phyloP scores from a whole-genome alignment of 2,113 vertebrate species.

The Sinocyclocheilus grahami region DNA sequence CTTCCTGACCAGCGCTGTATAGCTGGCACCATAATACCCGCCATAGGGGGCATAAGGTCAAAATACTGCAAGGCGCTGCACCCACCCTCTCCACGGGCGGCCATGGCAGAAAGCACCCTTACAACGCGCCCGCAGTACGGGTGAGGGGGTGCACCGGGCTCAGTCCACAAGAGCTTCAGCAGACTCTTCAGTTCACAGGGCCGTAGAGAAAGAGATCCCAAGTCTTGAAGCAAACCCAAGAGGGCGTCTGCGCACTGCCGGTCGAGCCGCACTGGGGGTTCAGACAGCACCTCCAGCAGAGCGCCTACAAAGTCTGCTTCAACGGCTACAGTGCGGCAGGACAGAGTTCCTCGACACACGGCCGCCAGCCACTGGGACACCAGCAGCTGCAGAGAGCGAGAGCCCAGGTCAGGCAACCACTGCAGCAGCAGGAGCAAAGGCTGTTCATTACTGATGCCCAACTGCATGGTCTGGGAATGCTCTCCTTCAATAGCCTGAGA shows the following conservation, averaged over 20 bases:
- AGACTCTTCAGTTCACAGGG: conserved; percentile 86
- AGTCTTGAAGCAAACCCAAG: conserved; percentile 81
- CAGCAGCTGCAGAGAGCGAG: conserved; percentile 83
- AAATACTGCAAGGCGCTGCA: conserved; percentile 87
- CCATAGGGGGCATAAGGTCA: conserved; percentile 91
- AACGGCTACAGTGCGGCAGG: conserved; percentile 87
- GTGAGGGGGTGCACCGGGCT: conserved; percentile 61
- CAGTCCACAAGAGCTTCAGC: conserved; percentile 75
- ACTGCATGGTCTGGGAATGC: conserved; percentile 73
- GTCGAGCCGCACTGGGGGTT: conserved; percentile 71
- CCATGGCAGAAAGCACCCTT: conserved; percentile 86
- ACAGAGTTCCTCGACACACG: conserved; percentile 83
- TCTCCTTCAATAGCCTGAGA: conserved; percentile 89
- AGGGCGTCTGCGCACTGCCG: conserved; percentile 82
- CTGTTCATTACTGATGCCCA: conserved; percentile 88
- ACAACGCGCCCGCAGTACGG: conserved; percentile 77
- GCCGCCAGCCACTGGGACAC: conserved; percentile 83
- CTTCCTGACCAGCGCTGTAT: conserved; percentile 91
- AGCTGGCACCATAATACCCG: conserved; percentile 93
- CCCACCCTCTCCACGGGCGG: conserved; percentile 74
- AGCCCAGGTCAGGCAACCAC: conserved; percentile 85
- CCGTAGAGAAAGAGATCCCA: conserved; percentile 86
- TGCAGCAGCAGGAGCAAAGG: conserved; percentile 86
- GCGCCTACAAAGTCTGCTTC: conserved; percentile 87
- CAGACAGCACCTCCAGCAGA: conserved; percentile 79